A percentile compares a stretch with the other conserved stretches of the same genome.
Evolutionary conservation across 2,797 vertebrate species (phyloP).

Genomic region (Coranthus polyacanthus): DNA sequence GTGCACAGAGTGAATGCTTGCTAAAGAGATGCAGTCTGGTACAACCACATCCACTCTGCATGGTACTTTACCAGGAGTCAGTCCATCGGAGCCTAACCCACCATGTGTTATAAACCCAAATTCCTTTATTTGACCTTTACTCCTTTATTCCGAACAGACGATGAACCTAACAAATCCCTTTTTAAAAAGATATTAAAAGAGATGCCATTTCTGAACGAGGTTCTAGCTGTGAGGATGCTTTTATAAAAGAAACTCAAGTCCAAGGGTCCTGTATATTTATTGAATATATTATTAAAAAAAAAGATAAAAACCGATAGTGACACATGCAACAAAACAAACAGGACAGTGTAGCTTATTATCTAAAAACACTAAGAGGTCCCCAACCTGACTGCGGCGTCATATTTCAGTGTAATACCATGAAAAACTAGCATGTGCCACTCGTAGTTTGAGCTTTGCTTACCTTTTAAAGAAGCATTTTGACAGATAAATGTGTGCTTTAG

Average conservation of each 20-base stretch:
- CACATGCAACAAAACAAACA: slow-evolving; percentile 70
- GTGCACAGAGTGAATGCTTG: slow-evolving; percentile 49
- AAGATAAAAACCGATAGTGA: slow-evolving; percentile 37
- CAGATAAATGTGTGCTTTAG: no score
- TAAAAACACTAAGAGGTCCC: slow-evolving; percentile 23
- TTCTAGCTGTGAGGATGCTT: slow-evolving; percentile 54
- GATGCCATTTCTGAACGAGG: slow-evolving; percentile 21
- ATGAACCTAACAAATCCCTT: slow-evolving; percentile 24
- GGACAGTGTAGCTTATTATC: slow-evolving; percentile 62
- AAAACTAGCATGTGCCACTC: slow-evolving; percentile 65
- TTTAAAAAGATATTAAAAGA: slow-evolving; percentile 21
- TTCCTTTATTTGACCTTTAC: slow-evolving; percentile 47
- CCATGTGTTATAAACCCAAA: slow-evolving; percentile 56
- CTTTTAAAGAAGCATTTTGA: slow-evolving; percentile 14
- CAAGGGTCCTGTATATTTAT: slow-evolving; percentile 80
- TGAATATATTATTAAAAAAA: slow-evolving; percentile 75
- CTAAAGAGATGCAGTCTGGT: slow-evolving; percentile 59
- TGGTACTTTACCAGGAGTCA: slow-evolving; percentile 53
- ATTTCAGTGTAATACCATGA: slow-evolving; percentile 47
- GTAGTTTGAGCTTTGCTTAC: slow-evolving; percentile 20
- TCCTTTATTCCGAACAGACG: slow-evolving; percentile 47
- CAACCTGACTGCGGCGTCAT: slow-evolving; percentile 28
- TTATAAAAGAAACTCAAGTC: slow-evolving; percentile 54
- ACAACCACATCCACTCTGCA: slow-evolving; percentile 39
- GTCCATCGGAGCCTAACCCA: slow-evolving; percentile 32